These are phyloP conservation scores for Caprella mutica DNA, from an alignment of 2,888 invertebrate genomes.

Conservation along the genomic window DNA sequence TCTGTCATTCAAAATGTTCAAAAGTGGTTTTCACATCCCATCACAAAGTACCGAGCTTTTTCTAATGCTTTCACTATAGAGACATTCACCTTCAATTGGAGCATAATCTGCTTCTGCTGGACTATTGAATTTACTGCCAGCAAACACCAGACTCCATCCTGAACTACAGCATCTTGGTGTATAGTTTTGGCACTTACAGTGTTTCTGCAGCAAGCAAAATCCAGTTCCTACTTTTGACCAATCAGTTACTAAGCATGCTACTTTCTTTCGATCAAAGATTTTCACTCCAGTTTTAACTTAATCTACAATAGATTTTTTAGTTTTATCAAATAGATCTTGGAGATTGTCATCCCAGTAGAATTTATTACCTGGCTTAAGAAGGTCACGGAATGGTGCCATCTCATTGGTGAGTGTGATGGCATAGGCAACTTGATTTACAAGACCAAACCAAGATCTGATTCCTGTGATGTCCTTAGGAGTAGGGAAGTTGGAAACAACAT, in stretches of 20 bases:
- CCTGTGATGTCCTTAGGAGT: too few relatives aligned
- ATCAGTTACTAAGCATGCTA: slow-evolving; percentile 8
- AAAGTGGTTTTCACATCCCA: slow-evolving; percentile 12
- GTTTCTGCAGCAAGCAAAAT: slow-evolving; percentile 1
- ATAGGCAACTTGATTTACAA: too few relatives aligned
- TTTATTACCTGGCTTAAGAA: too few relatives aligned
- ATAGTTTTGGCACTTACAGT: slow-evolving; percentile 1
- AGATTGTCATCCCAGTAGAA: too few relatives aligned
- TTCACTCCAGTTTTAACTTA: not conserved
- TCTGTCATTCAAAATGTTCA: not conserved
- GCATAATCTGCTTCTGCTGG: slow-evolving; percentile 11
- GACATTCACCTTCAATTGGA: slow-evolving; percentile 12
- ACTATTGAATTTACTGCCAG: slow-evolving; percentile 8
- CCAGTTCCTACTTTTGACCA: slow-evolving; percentile 3
- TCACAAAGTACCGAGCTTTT: slow-evolving; percentile 10
- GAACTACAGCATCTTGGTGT: too few relatives aligned
- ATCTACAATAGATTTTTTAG: too few relatives aligned
- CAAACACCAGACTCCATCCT: too few relatives aligned
- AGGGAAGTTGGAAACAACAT: too few relatives aligned
- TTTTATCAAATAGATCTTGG: too few relatives aligned
- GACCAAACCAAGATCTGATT: too few relatives aligned
- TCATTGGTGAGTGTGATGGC: too few relatives aligned
- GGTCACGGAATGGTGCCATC: too few relatives aligned
- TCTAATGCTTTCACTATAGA: slow-evolving; percentile 11
- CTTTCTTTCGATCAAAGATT: not conserved